Conservation (phyloP, 2,888 invertebrate genomes). For the Ormyrus nitidulus region DNA sequence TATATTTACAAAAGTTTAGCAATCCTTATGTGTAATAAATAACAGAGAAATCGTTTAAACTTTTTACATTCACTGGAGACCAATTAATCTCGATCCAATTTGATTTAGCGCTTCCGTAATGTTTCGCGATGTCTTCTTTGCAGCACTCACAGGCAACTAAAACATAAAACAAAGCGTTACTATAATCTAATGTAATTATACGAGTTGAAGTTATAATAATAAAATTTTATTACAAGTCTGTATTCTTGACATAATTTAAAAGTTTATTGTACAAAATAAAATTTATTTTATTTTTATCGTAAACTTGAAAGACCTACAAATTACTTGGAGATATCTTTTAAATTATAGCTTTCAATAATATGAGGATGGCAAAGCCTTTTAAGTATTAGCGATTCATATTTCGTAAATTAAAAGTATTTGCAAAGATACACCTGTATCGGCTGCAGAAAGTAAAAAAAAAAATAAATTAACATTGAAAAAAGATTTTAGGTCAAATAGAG, state of each 20-base stretch:
- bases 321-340: too few relatives aligned
- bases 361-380: too few relatives aligned
- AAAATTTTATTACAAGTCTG: background rate
- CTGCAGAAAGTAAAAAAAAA: too few relatives aligned
- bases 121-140: slow-evolving; percentile 76
- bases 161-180: slow-evolving; percentile 57
- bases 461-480: background rate
- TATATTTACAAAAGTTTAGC: slow-evolving; percentile 49
- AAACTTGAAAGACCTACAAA: too few relatives aligned
- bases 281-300: too few relatives aligned
- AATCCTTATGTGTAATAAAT: slow-evolving; percentile 42
- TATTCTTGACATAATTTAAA: too few relatives aligned
- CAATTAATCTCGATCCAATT: slow-evolving; percentile 78
- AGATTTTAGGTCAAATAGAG: background rate
- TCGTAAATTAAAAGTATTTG: too few relatives aligned
- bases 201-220: background rate
- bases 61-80: slow-evolving; percentile 73
- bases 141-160: slow-evolving; percentile 78
- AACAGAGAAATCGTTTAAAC: slow-evolving; percentile 36
- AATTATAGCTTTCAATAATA: too few relatives aligned
- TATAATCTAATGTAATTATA: background rate
- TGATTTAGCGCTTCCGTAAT: slow-evolving; percentile 79
- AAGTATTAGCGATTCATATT: too few relatives aligned
- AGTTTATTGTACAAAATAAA: too few relatives aligned
- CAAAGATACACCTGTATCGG: too few relatives aligned